Conservation (phyloP, 2,797 vertebrate species). For the Macropus fuliginosus region DNA sequence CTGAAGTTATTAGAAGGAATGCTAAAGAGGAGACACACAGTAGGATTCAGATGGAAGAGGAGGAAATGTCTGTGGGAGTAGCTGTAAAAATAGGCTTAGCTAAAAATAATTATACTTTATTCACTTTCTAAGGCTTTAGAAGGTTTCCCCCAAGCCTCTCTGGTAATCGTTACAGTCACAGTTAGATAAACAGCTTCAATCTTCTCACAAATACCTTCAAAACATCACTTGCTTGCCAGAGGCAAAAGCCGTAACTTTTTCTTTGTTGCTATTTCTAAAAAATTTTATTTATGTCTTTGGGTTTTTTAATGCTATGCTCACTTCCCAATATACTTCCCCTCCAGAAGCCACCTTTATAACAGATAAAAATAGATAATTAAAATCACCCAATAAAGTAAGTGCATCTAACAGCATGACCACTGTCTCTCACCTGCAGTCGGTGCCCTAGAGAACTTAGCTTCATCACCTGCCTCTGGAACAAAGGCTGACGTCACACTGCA, state of each 20-base stretch:
- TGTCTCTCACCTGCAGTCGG: background rate
- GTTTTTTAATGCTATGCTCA: background rate
- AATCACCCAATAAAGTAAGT: background rate
- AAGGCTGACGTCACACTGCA: background rate
- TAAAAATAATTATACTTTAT: conserved; percentile 63
- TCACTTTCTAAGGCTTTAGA: conserved; percentile 57
- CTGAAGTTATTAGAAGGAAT: conserved; percentile 29
- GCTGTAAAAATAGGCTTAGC: conserved; percentile 53
- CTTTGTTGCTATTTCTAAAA: background rate
- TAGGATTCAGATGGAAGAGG: conserved; percentile 16
- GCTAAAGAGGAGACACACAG: conserved; percentile 25
- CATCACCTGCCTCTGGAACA: background rate
- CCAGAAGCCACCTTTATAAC: background rate
- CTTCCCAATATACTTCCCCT: background rate
- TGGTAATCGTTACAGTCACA: conserved; percentile 23
- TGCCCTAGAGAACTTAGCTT: background rate
- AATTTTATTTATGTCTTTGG: background rate
- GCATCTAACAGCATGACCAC: background rate
- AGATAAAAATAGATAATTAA: background rate
- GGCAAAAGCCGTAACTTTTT: background rate
- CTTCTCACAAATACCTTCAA: conserved; percentile 35
- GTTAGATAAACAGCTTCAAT: conserved; percentile 54
- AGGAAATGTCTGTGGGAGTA: conserved; percentile 11
- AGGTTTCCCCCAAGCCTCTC: conserved; percentile 44
- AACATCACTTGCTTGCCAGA: conserved; percentile 39